Evolutionary conservation across 1,140 invertebrate genomes (phyloP).

Genomic region (Brachionus angularis): DNA sequence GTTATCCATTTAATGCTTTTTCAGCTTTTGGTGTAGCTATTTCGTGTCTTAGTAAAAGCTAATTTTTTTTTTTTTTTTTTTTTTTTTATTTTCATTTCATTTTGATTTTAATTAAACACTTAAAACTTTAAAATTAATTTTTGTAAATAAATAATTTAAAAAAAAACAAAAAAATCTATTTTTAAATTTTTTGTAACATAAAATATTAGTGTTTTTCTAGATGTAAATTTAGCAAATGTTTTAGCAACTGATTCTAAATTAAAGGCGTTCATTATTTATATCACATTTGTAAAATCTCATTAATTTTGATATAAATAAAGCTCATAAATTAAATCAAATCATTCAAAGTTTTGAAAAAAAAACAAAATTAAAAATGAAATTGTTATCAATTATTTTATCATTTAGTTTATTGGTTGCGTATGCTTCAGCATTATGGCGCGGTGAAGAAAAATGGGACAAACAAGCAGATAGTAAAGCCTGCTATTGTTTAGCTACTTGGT

Average conservation of each 20-base stretch:
- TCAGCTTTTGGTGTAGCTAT: constrained; percentile 36
- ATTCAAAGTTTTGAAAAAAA: not conserved
- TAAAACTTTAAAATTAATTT: no score
- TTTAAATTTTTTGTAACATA: no score
- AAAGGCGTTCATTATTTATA: no score
- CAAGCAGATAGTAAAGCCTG: constrained; percentile 9
- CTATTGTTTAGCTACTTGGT: constrained; percentile 24
- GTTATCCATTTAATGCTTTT: constrained; percentile 35
- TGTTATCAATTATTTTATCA: constrained; percentile 15
- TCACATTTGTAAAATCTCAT: constrained; percentile 15
- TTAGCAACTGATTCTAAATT: no score
- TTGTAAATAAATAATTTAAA: no score
- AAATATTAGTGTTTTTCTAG: no score
- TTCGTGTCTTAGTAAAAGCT: not conserved
- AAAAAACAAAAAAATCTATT: no score
- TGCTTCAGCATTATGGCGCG: not conserved
- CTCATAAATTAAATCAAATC: not conserved
- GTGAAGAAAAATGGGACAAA: no score
- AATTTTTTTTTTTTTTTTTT: not conserved
- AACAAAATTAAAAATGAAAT: constrained; percentile 19
- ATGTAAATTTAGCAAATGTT: no score
- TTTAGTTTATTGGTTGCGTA: constrained; percentile 1
- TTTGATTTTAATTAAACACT: no score
- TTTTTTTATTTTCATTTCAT: no score
- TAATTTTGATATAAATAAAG: constrained; percentile 9